Base-by-base conservation (phyloP, 2,113 vertebrate genomes). In the Periophthalmus modestus region DNA sequence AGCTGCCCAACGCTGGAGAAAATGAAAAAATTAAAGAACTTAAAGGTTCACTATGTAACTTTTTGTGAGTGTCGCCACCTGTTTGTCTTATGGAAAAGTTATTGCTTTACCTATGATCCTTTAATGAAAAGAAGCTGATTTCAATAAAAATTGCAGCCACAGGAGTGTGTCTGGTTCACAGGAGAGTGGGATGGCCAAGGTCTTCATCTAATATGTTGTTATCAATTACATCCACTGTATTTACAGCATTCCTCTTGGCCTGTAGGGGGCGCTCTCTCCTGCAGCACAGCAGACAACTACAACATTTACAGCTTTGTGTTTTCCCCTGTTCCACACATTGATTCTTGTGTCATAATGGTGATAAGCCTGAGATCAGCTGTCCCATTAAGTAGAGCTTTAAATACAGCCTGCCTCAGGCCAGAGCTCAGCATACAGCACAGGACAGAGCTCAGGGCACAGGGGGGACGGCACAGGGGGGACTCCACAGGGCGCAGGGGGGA, bases 1-100 rank as follows among this genome's bases (percentile, higher is more conserved):
- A 85, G 85, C 78, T 62, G 28, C 28, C 85, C 82, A 62, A 67
- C 80, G 59, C 69, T 75, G 72, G 72, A 89, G 80, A 82, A 84
- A 82, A 89, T 77, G 67, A 81, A 87, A 76, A 71, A 71, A 69
- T 63, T 77, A 83, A 74, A 68, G 71, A 61, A n/a, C 69, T 81
- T 43, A 43, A 43, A 43, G 39, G 7, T 43, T 43, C 39, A 43
- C 39, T 43, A 10, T 9, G 39, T 43, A 43, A 43, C 39, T 43
- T 43, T 10, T 10, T 43, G 39, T 43, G 36, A 39, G 36, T 3
- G 28, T 28, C 28, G 28, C 28, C 28, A 28, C 28, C 28, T 28
- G 28, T 39, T 39, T 39, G 36, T 39, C 7, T 39, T 28, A 28
- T 28, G 28, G 28, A 39, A 39, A 39, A 4, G 36, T 39, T 39